Conservation (phyloP, 2,113 vertebrate genomes). For the Scolopax mira region DNA sequence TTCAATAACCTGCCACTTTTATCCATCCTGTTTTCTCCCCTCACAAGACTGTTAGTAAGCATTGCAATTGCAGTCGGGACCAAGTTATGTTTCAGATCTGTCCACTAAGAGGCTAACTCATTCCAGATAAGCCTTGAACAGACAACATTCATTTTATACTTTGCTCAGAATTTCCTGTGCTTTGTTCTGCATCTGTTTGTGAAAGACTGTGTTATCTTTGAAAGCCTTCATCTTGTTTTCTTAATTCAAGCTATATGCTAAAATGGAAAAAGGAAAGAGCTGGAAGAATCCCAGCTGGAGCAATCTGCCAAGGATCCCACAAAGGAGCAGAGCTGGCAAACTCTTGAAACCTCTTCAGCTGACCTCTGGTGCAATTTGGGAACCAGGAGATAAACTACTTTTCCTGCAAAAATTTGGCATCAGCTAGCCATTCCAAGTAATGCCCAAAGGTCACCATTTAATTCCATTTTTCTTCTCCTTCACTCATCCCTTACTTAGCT, state of each 20-base stretch:
- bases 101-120: conserved; percentile 48
- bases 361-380: conserved; percentile 34
- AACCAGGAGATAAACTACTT: conserved; percentile 15
- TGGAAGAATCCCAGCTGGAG: conserved; percentile 69
- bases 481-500: neutral
- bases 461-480: neutral
- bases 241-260: conserved; percentile 25
- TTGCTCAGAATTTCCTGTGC: conserved; percentile 63
- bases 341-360: conserved; percentile 24
- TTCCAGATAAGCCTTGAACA: conserved; percentile 55
- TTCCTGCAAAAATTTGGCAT: neutral
- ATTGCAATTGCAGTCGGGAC: neutral
- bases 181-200: conserved; percentile 65
- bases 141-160: conserved; percentile 48
- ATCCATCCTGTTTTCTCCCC: neutral
- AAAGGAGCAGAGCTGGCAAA: conserved; percentile 49
- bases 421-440: neutral
- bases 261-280: conserved; percentile 49
- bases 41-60: neutral
- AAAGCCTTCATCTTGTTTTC: conserved; percentile 55
- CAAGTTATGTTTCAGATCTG: conserved; percentile 2
- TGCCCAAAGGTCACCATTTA: neutral
- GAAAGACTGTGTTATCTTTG: conserved; percentile 23
- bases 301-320: conserved; percentile 41
- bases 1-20: neutral